Conservation (phyloP, 1,140 invertebrate genomes). For the Sitobion miscanthi region DNA sequence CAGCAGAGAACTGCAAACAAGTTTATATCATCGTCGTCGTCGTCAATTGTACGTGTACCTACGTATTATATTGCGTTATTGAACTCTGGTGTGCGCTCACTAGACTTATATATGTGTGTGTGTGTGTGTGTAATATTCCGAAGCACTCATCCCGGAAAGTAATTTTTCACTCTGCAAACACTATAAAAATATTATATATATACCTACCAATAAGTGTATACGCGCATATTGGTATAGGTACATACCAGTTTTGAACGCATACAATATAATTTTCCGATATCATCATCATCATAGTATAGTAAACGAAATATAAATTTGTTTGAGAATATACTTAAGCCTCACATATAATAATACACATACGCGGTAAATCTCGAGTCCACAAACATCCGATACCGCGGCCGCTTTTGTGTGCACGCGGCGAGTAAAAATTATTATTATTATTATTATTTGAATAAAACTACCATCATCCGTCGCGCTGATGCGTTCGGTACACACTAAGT, state of each 20-base stretch:
- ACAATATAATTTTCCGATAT: slow-evolving; percentile 37
- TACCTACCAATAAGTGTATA: too few species aligned
- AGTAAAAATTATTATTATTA: background rate
- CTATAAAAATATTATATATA: too few species aligned
- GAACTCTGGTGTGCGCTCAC: background rate
- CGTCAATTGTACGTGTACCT: background rate
- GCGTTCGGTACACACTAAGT: background rate
- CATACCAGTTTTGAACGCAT: background rate
- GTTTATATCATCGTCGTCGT: background rate
- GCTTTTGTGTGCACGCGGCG: background rate
- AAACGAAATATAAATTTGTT: background rate
- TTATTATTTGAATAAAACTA: background rate
- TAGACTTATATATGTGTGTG: background rate
- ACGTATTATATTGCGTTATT: background rate
- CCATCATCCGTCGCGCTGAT: background rate
- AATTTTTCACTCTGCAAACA: slow-evolving; percentile 44
- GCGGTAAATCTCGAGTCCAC: slow-evolving; percentile 19
- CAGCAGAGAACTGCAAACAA: slow-evolving; percentile 32
- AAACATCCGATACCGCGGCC: background rate
- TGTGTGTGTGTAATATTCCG: background rate
- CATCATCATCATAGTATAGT: too few species aligned
- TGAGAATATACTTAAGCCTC: background rate
- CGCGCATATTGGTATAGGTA: background rate
- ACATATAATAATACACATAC: background rate
- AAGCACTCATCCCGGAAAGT: background rate